Base-by-base conservation (phyloP, 2,888 invertebrate species). In the Onchidella celtica region DNA sequence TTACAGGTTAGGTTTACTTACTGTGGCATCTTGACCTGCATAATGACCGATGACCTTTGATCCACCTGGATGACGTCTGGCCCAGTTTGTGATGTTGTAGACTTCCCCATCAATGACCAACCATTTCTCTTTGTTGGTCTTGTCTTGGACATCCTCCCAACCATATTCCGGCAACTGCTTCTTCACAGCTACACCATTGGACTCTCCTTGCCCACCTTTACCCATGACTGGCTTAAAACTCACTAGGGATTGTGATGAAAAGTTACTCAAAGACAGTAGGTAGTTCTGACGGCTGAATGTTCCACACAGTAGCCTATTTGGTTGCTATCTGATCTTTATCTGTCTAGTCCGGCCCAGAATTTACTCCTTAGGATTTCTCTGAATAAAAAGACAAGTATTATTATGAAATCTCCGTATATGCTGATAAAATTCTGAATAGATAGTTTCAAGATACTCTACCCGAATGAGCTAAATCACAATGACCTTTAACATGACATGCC, bases 61-160 rank as follows among this genome's bases (percentile, higher is more conserved):
- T 0, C 93, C 93, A 11, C 93, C 93, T 3, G 93, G 93, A 85
- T 93, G 93, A 76, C 88, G 88, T 36, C 84, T 82, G 17, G 88
- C 80, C 91, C 92, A 93, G 63, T 87, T 81, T 4, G 92, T 91
- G 47, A 93, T 90, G 84, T 93, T 90, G 79, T 93, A 93, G 21
- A 93, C 92, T 59, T 90, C 79, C 38, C 90, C 88, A n/a, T 92
- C 88, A 21, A 93, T 91, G 34, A 93, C 93, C 24, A 93, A 69
- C 93, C 93, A 93, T 61, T 87, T 85, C 84, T 92, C 91, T 14
- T 80, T 82, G 3, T 83, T 86, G 84, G 93, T 92, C 34, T 87
- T 84, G 73, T 87, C 78, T 24, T 68, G 55, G 17, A 93, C 87
- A 74, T 93, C 93, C 17, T 89, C 88, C 92, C 92, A 92, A 6